Conservation (phyloP, 2,113 vertebrate species). For the Prunella himalayana region DNA sequence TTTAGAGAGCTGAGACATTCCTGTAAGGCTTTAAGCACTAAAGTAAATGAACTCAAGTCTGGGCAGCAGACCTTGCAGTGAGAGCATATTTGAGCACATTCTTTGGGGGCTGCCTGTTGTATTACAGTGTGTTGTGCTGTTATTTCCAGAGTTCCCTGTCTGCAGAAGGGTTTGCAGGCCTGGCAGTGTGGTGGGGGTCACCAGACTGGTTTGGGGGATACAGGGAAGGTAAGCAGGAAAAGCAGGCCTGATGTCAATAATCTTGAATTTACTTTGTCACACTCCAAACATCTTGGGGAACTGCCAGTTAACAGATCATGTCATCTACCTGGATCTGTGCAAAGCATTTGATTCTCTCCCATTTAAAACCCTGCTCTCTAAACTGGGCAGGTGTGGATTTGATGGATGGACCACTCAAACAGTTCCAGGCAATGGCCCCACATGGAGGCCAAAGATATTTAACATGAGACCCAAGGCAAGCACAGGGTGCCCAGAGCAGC, state of each 20-base stretch:
- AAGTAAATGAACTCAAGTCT: slow-evolving; percentile 12
- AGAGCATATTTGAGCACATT: background rate
- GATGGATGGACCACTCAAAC: background rate
- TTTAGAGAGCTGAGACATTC: background rate
- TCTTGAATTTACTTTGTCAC: background rate
- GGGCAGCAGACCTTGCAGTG: background rate
- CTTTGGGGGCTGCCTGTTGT: background rate
- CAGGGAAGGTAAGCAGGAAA: background rate
- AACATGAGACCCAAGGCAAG: background rate
- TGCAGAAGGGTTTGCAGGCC: background rate
- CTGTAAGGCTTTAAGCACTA: background rate
- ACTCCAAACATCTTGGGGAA: background rate
- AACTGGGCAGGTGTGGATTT: background rate
- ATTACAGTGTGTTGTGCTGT: background rate
- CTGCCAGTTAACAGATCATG: background rate
- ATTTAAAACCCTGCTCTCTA: background rate
- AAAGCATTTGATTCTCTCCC: background rate
- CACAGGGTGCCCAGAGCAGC: background rate
- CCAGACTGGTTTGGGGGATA: background rate
- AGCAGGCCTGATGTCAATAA: background rate
- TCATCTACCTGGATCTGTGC: background rate
- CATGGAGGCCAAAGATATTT: background rate
- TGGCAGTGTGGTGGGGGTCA: background rate
- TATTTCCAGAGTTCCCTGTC: background rate
- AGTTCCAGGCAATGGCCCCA: background rate